Conservation (phyloP, 2,888 invertebrate genomes). For the Pterostichus niger region DNA sequence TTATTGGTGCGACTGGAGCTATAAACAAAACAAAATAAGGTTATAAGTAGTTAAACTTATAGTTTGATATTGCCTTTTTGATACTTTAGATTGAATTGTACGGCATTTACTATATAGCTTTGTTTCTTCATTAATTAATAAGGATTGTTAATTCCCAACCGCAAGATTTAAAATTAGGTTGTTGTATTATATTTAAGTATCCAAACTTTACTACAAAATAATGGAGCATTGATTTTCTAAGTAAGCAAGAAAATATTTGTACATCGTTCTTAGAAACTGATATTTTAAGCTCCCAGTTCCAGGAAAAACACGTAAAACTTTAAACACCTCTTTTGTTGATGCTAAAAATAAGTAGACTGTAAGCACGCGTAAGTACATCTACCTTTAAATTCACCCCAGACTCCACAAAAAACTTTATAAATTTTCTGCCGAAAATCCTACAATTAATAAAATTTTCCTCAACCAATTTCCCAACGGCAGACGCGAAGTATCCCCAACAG, state of each 20-base stretch:
- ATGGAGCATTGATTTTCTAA: no score
- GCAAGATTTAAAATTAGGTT: no score
- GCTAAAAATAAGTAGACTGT: slow-evolving; percentile 14
- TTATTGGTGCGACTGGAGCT: no score
- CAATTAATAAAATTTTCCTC: slow-evolving; percentile 46
- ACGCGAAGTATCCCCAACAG: slow-evolving; percentile 7
- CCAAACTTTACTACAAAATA: no score
- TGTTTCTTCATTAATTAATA: no score
- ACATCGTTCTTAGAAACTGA: background rate
- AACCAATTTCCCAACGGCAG: slow-evolving; percentile 24
- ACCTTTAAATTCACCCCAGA: slow-evolving; percentile 17
- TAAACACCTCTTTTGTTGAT: slow-evolving; percentile 12
- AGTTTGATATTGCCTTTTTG: no score
- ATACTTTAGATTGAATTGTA: no score
- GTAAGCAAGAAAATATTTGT: background rate
- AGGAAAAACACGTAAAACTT: slow-evolving; percentile 20
- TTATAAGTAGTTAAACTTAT: no score
- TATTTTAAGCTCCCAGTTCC: background rate
- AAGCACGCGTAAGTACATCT: slow-evolving; percentile 23
- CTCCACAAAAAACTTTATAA: background rate
- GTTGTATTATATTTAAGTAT: no score
- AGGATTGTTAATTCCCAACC: no score
- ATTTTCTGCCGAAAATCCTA: slow-evolving; percentile 8
- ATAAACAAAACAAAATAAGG: no score
- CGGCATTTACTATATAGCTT: no score